Base-by-base conservation (phyloP, 2,113 vertebrate species). In the Rhinoptilus africanus region DNA sequence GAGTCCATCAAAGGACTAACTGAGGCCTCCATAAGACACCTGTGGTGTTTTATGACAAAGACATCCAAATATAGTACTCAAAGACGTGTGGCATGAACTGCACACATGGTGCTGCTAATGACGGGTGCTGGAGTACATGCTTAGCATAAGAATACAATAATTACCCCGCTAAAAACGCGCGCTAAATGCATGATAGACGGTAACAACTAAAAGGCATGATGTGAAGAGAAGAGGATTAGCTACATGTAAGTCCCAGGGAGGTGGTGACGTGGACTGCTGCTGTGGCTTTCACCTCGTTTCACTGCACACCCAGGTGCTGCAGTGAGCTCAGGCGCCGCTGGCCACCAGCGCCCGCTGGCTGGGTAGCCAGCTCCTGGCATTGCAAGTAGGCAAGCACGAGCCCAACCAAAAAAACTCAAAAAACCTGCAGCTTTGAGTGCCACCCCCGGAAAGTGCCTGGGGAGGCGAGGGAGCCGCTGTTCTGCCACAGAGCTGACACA, bases 261-360 rank as follows among this genome's bases (percentile, higher is more conserved):
- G 14, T 26, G 37, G 7, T 23, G 54, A 17, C 47, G 19, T 39
- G 27, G 19, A 19, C 7, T 57, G 41, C 30, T 14, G 24, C 20
- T 0, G 0, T 6, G 12, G 28, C 22, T 47, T 43, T 78, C 2
- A 1, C 27, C 16, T 78, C 9, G 21, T 74, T 34, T 67, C 41
- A 13, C 41, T 41, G 41, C 41, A 62, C 45, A 50, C 12, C 9
- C 0, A 0, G 28, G 19, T 53, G 50, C 26, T 2, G 1, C 43
- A 81, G n/a, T 4, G 15, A 26, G 54, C 72, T 69, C 0, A 0
- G 21, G 10, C 0, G 1, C 39, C 2, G 8, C 48, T 47, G 48
- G n/a, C 35, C 2, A 1, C 6, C 1, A 3, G 10, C 11, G 34
- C 30, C 41, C 1, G 1, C 8, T 16, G 22, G 43, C 6, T 7